Base-by-base conservation (phyloP, 2,888 invertebrate genomes). In the Trachelus iudaicus region DNA sequence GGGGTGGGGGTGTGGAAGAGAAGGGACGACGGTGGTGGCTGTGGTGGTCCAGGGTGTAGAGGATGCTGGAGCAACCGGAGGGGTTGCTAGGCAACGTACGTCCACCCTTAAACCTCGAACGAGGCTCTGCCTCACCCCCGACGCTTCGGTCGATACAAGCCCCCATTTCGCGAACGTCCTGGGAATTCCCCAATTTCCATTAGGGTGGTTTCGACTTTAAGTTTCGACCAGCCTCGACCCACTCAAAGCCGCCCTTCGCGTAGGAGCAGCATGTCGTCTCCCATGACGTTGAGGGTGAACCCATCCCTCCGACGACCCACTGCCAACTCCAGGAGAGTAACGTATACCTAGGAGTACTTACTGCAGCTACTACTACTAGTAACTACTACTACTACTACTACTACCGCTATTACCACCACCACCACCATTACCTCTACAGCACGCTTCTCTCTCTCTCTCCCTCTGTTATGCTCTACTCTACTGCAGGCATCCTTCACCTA, bases 81-180 rank as follows among this genome's bases (percentile, higher is more conserved):
- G 82, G 84, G 91, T 91, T 91, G 91, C 91, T 85, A 87, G 84
- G 91, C 90, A 90, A 91, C 91, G 85, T 83, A 82, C 86, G 86
- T 89, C 90, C 88, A 90, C 89, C 91, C 91, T 89, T 88, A 87
- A 90, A 88, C 87, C 86, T 85, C 83, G 84, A 83, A 85, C 56
- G 69, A 73, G 56, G 68, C 56, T 69, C 77, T 69, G 76, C 74
- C 79, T 77, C 76, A 79, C 79, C 79, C 73, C 80, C 76, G 73
- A 37, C 71, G 37, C 82, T 82, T 86, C 87, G 89, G 87, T 90
- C 90, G 89, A 89, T 89, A 90, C 87, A 85, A 85, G 81, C 83
- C 69, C 68, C 76, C 68, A 35, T 78, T 78, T 78, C 76, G 83
- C 83, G 84, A 83, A 87, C 88, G 87, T 88, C 87, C 88, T 88